These are phyloP conservation scores for Campoplex capitator DNA, from an alignment of 2,888 invertebrate genomes.

Conservation along the genomic window DNA sequence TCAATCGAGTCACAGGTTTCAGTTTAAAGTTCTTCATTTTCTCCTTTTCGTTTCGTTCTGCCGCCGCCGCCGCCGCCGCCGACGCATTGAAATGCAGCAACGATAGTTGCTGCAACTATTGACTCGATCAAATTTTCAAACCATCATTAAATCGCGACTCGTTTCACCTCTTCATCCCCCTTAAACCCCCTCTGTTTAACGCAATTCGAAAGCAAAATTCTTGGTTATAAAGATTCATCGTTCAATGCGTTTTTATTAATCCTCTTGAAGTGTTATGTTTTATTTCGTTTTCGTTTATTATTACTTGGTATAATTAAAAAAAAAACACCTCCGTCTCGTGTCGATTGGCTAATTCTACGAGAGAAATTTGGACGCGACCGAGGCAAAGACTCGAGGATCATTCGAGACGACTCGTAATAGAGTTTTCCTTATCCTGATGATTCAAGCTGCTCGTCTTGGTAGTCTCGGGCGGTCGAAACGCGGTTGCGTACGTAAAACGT, in stretches of 20 bases:
- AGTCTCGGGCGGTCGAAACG: conserved; percentile 86
- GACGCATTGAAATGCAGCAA: neutral
- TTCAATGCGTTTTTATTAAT: conserved; percentile 6
- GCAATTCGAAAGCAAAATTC: conserved; percentile 37
- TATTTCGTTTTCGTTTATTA: neutral
- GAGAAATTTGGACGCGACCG: conserved; percentile 72
- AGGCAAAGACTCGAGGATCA: conserved; percentile 76
- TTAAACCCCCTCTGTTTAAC: conserved; percentile 3
- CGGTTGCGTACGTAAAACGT: conserved; percentile 92
- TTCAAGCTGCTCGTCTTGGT: conserved; percentile 72
- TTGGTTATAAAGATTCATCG: neutral
- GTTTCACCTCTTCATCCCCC: conserved; percentile 27
- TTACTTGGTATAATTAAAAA: conserved; percentile 25
- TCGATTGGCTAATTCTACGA: conserved; percentile 70
- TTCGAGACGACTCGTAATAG: conserved; percentile 76
- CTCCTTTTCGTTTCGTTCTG: conserved; percentile 7
- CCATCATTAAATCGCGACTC: conserved; percentile 2
- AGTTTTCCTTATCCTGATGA: conserved; percentile 81
- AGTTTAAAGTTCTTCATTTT: neutral
- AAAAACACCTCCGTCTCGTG: conserved; percentile 64
- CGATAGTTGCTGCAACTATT: neutral
- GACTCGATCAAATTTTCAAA: neutral
- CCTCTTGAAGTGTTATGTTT: conserved; percentile 6
- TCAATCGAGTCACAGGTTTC: conserved; percentile 41
- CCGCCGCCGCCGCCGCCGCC: neutral